These are phyloP conservation scores for Picathartes gymnocephalus DNA, from an alignment of 2,113 vertebrate genomes.

Conservation along the genomic window DNA sequence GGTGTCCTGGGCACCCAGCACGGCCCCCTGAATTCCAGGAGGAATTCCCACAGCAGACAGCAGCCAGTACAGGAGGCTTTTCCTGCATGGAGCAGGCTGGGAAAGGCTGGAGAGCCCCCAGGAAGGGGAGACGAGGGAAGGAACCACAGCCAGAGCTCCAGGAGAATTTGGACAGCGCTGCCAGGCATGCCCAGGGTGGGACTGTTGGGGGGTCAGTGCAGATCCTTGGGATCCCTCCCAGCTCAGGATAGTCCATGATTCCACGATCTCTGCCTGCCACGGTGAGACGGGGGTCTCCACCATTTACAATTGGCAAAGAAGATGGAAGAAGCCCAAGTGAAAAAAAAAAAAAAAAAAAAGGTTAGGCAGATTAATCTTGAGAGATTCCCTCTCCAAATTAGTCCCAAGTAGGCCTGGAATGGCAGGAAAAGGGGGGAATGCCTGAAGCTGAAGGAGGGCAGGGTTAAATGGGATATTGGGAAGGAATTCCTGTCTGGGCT, in stretches of 20 bases:
- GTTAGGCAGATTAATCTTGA: accelerated
- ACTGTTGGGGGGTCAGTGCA: not conserved
- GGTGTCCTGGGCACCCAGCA: accelerated
- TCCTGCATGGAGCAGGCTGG: not conserved
- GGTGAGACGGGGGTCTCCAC: not conserved
- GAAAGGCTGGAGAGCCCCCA: not conserved
- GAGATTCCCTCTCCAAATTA: not conserved
- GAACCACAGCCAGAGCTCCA: not conserved
- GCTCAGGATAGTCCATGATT: not conserved
- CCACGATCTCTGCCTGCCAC: not conserved
- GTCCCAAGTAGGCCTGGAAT: not conserved
- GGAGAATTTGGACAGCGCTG: accelerated
- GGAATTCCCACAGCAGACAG: not conserved
- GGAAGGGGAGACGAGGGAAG: not conserved
- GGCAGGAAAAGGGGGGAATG: not conserved
- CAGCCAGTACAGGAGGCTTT: accelerated
- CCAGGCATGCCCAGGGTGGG: not conserved
- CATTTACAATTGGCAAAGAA: not conserved
- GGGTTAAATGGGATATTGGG: accelerated
- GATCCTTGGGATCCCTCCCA: not conserved
- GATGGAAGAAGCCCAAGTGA: not conserved
- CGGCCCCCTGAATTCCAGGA: not conserved
- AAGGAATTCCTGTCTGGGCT: not conserved
- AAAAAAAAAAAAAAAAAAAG: not conserved
- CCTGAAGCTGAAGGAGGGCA: not conserved